phyloP scores from a whole-genome alignment of 2,797 vertebrate species.

The Enteromius mattozi region DNA sequence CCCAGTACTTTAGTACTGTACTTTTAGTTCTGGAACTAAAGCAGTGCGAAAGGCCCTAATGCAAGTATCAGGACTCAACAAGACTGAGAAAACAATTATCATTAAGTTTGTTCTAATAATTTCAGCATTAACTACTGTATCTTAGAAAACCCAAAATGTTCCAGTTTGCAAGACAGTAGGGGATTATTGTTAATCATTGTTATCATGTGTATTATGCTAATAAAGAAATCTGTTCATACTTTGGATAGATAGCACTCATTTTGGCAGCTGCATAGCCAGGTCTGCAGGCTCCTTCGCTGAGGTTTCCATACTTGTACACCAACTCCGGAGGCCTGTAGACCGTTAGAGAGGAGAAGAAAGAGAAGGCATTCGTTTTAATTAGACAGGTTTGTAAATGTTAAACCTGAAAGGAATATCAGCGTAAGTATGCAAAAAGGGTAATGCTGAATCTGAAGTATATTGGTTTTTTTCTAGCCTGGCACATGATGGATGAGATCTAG shows the following conservation, averaged over 20 bases:
- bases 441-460: neutral
- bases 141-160: neutral
- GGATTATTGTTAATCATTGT: neutral
- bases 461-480: neutral
- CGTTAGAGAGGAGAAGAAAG: constrained; percentile 11
- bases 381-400: constrained; percentile 4
- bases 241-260: constrained; percentile 90
- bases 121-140: neutral
- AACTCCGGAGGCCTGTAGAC: constrained; percentile 72
- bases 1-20: too few species aligned
- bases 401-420: neutral
- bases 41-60: too few species aligned
- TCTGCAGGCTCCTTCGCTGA: constrained; percentile 86
- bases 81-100: neutral
- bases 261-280: constrained; percentile 87
- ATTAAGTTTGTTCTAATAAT: neutral
- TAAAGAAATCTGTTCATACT: constrained; percentile 75
- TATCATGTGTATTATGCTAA: neutral
- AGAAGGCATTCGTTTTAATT: neutral
- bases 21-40: too few species aligned
- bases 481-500: constrained; percentile 3
- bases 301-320: constrained; percentile 83
- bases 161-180: neutral
- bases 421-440: neutral
- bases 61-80: too few species aligned